These are phyloP conservation scores for Rhea pennata DNA, from an alignment of 2,113 vertebrate genomes.

Conservation along the genomic window DNA sequence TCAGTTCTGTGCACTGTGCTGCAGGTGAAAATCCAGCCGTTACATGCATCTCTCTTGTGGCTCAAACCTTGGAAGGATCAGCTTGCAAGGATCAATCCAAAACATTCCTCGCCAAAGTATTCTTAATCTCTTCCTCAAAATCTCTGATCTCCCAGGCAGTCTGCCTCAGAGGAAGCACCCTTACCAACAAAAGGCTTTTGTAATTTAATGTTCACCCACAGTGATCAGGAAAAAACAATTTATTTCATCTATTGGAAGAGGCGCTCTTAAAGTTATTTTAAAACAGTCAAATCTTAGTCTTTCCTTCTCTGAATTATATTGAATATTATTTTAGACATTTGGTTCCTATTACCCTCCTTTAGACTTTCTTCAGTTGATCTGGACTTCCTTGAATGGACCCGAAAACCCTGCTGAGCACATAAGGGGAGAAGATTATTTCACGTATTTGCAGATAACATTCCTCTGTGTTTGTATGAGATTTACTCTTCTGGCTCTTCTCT, in stretches of 20 bases:
- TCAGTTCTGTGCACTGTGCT: accelerated
- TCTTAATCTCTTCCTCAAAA: background rate
- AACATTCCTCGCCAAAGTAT: background rate
- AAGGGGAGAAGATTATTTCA: background rate
- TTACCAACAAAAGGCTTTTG: background rate
- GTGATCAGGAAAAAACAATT: background rate
- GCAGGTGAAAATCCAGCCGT: background rate
- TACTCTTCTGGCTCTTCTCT: background rate
- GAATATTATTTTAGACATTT: background rate
- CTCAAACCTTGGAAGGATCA: background rate
- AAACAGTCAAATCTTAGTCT: background rate
- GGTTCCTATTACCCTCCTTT: background rate
- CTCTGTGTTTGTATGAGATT: background rate
- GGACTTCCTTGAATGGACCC: background rate
- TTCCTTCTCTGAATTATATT: background rate
- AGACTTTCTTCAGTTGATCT: background rate
- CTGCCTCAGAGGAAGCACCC: background rate
- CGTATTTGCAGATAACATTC: background rate
- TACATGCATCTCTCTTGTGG: background rate
- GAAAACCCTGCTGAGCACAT: background rate
- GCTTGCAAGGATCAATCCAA: background rate
- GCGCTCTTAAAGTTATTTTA: background rate
- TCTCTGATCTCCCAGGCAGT: background rate
- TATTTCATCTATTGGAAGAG: background rate
- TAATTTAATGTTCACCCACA: background rate